Conservation (phyloP, 2,888 invertebrate genomes). For the Habroteleia sp. region DNA sequence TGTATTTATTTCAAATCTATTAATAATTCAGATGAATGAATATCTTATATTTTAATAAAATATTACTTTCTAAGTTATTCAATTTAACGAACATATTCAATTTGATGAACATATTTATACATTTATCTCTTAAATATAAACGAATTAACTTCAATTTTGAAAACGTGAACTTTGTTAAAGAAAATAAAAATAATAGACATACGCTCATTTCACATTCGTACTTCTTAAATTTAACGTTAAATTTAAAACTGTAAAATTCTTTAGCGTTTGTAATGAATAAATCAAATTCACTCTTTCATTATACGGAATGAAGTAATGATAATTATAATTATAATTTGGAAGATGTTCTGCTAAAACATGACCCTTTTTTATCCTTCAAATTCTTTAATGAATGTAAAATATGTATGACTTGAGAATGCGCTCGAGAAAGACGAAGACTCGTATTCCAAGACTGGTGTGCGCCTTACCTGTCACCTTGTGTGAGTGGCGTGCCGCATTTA, state of each 20-base stretch:
- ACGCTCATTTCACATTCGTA: too few species aligned
- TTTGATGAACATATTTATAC: too few species aligned
- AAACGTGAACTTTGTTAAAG: too few species aligned
- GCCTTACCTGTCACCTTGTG: constrained; percentile 92
- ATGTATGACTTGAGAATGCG: constrained; percentile 47
- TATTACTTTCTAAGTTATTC: too few species aligned
- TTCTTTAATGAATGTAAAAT: constrained; percentile 61
- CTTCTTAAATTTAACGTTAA: too few species aligned
- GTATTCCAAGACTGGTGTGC: constrained; percentile 54
- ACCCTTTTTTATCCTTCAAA: constrained; percentile 57
- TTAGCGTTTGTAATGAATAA: constrained; percentile 30
- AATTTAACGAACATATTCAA: too few species aligned
- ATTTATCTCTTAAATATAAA: too few species aligned
- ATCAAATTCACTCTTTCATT: constrained; percentile 33
- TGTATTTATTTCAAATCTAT: too few species aligned
- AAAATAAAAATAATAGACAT: too few species aligned
- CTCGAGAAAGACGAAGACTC: constrained; percentile 40
- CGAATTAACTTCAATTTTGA: too few species aligned
- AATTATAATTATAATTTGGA: constrained; percentile 44
- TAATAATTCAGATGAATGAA: too few species aligned
- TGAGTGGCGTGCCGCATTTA: constrained; percentile 93
- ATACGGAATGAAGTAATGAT: constrained; percentile 25
- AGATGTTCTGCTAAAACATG: constrained; percentile 33
- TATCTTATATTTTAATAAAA: too few species aligned
- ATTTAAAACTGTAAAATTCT: constrained; percentile 37